phyloP scores from a whole-genome alignment of 2,888 invertebrate species.

The Drosophila dives region DNA sequence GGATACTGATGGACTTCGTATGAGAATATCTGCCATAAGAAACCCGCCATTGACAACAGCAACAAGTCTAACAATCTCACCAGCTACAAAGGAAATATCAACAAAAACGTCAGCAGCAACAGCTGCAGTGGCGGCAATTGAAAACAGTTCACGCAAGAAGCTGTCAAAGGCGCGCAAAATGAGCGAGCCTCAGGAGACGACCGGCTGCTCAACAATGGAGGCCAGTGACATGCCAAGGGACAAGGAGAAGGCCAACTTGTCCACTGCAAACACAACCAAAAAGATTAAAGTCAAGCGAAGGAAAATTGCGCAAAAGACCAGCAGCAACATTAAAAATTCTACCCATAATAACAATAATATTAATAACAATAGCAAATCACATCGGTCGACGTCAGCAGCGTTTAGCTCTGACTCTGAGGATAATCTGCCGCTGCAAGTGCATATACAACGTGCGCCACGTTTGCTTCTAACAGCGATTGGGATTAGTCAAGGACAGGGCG shows the following conservation, averaged over 20 bases:
- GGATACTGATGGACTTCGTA: conserved; percentile 83
- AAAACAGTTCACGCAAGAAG: conserved; percentile 38
- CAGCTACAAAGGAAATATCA: conserved; percentile 10
- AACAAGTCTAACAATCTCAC: conserved; percentile 22
- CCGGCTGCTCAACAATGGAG: conserved; percentile 72
- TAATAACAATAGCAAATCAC: conserved; percentile 42
- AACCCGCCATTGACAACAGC: conserved; percentile 44
- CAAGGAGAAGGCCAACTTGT: conserved; percentile 33
- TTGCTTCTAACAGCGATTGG: conserved; percentile 77
- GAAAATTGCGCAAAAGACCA: conserved; percentile 66
- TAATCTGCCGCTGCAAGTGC: conserved; percentile 73
- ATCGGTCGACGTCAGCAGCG: conserved; percentile 36
- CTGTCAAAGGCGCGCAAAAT: conserved; percentile 44
- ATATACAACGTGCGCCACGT: conserved; percentile 79
- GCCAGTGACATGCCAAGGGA: conserved; percentile 56
- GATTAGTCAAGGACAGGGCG: conserved; percentile 43
- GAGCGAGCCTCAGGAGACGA: conserved; percentile 76
- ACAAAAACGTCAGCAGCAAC: neutral
- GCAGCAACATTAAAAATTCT: conserved; percentile 21
- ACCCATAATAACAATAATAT: conserved; percentile 34
- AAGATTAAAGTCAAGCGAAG: conserved; percentile 83
- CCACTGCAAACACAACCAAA: conserved; percentile 62
- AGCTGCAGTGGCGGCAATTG: conserved; percentile 9
- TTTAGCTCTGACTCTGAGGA: conserved; percentile 81
- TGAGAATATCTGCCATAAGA: conserved; percentile 84